Base-by-base conservation (phyloP, 2,888 invertebrate genomes). In the Clanis bilineata region DNA sequence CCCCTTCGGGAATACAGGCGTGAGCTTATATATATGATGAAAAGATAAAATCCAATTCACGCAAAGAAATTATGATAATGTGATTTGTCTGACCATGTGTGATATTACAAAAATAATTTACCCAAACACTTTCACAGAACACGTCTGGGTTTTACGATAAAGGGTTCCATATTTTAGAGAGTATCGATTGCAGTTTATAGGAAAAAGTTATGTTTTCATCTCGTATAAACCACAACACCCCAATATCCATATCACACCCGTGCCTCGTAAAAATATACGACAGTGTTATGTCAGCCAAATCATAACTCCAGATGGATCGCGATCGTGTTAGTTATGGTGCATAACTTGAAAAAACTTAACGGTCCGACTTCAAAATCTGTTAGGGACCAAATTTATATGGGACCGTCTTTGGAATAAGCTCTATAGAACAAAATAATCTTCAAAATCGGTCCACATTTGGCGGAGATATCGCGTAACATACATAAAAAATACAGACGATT, bases 261-360 rank as follows among this genome's bases (percentile, higher is more conserved):
- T 62, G 60, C 62, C 57, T 75, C 79, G 76, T 80, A 80, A 80
- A 80, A 79, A 74, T 79, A 73, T 76, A 79, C 71, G 74, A 70
- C 73, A 68, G 56, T 67, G 70, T 73, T 73, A 74, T 74, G 72
- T 72, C 73, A 70, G 73, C 69, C 70, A 67, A 70, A 76, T 71
- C 69, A 69, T 74, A 74, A 77, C 70, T 71, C 75, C 59, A 58
- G 32, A 51, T 54, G 41, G 41, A 44, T 54, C 32, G 23, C 21
- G 23, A 32, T 39, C 22, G 12, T 58, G 21, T 39, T 51, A 23
- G 6, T 7, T 7, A 23, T 47, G 28, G 28, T 12, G 28, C 3
- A 1, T 43, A 45, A 23, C 23, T 28, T 28, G 9, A 51, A 51
- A 51, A 18, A 28, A 18, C 0, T 15, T 25, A 6, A 10, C n/a